Conservation (phyloP, 35 echinoderm and acorn worm genomes). For the Lytechinus variegatus region DNA sequence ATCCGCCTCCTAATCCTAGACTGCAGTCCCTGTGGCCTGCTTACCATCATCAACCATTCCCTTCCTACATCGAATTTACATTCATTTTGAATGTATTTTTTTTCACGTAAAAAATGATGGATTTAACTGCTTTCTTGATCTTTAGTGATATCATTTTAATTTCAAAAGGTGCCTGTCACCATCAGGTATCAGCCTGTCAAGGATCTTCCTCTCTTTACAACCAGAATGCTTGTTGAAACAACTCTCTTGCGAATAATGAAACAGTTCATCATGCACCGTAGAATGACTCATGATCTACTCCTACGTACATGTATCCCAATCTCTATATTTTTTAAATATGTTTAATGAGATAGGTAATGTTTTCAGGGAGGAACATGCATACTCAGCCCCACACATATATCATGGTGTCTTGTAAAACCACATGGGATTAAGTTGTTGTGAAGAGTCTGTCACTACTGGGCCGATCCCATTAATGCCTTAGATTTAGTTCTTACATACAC, state of each 20-base stretch:
- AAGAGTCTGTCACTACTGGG: constrained; percentile 42
- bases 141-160: background rate
- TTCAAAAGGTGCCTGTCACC: background rate
- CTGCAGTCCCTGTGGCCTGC: background rate
- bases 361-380: background rate
- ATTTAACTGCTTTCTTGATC: background rate
- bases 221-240: background rate
- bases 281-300: background rate
- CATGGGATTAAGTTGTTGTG: constrained; percentile 53
- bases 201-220: background rate
- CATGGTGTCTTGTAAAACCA: constrained; percentile 8
- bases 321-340: background rate
- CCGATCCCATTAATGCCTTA: constrained; percentile 36
- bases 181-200: background rate
- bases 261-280: background rate
- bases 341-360: background rate
- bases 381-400: constrained; percentile 13
- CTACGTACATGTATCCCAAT: background rate
- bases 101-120: background rate
- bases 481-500: constrained; percentile 20
- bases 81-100: background rate
- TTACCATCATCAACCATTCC: background rate
- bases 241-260: background rate
- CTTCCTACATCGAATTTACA: background rate
- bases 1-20: background rate